Evolutionary conservation across 2,888 invertebrate species (phyloP).

Genomic region (Branchipolynoe longqiensis): DNA sequence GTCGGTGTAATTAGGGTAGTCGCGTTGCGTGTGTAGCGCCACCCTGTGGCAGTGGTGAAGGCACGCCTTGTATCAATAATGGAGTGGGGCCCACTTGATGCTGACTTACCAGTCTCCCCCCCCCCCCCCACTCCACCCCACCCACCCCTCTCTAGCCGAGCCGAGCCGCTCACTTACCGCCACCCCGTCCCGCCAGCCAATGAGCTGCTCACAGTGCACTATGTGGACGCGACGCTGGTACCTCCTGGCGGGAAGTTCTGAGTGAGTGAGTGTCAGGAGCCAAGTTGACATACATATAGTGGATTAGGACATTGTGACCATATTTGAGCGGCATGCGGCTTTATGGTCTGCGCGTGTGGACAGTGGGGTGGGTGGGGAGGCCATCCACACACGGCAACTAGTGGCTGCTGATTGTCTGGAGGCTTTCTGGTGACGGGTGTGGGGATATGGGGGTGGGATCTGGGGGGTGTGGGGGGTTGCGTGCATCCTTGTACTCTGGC

Average conservation of each 20-base stretch:
- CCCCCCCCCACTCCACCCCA: not conserved
- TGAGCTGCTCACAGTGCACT: not conserved
- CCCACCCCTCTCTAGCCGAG: not conserved
- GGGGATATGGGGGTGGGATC: not conserved
- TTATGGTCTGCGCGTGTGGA: no score
- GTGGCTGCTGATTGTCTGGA: conserved; percentile 16
- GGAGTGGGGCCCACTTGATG: not conserved
- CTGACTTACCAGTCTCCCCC: not conserved
- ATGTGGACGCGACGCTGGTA: not conserved
- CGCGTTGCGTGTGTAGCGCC: not conserved
- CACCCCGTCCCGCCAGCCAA: not conserved
- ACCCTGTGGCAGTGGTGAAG: not conserved
- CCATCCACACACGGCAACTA: not conserved
- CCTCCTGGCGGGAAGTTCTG: no score
- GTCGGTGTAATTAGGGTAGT: conserved; percentile 7
- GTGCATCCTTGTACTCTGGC: not conserved
- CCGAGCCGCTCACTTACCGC: not conserved
- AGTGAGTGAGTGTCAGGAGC: no score
- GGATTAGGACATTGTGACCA: no score
- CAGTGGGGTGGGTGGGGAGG: not conserved
- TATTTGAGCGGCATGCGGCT: conserved; percentile 8
- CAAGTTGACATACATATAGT: no score
- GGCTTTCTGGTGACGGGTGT: not conserved
- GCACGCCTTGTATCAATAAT: conserved; percentile 18
- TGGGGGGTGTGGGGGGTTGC: not conserved